Percentiles rank a stretch among this genome's conserved stretches.
Conservation (phyloP, 2,888 invertebrate genomes). For the Gymnocheta viridis region DNA sequence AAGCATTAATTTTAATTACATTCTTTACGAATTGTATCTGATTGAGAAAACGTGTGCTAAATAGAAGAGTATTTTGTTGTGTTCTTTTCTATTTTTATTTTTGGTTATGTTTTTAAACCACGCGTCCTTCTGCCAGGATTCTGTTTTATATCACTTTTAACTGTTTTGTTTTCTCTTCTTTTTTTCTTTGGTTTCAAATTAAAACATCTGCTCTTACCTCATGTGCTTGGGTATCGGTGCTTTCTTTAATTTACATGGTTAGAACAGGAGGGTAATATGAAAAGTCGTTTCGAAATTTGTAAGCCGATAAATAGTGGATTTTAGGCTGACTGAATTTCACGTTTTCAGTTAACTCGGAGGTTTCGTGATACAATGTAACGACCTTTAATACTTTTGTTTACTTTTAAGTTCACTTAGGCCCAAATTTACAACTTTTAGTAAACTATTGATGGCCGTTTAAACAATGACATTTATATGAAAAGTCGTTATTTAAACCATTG, state of each 20-base stretch:
- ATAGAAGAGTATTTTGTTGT: slow-evolving; percentile 8
- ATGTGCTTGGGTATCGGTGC: background rate
- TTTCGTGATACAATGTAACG: too few relatives aligned
- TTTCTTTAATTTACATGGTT: background rate
- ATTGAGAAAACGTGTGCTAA: slow-evolving; percentile 28
- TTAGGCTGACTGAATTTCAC: too few relatives aligned
- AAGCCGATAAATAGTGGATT: too few relatives aligned
- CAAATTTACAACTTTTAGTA: too few relatives aligned
- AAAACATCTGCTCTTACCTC: slow-evolving; percentile 54
- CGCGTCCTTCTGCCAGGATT: slow-evolving; percentile 50
- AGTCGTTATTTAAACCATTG: too few relatives aligned
- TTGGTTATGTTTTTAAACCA: slow-evolving; percentile 9
- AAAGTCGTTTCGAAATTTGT: background rate
- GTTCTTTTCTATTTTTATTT: background rate
- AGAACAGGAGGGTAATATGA: background rate
- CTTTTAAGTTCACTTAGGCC: too few relatives aligned
- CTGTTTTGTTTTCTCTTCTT: background rate
- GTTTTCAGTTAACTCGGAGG: too few relatives aligned
- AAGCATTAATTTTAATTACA: slow-evolving; percentile 57
- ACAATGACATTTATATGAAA: too few relatives aligned
- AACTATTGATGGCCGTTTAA: too few relatives aligned
- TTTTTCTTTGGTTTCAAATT: slow-evolving; percentile 26
- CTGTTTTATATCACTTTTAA: slow-evolving; percentile 29
- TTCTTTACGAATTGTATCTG: slow-evolving; percentile 28
- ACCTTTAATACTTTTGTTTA: too few relatives aligned